A percentile compares a stretch with the other conserved stretches of the same genome.
phyloP scores from a whole-genome alignment of 2,797 vertebrate genomes.

The Antrozous pallidus region DNA sequence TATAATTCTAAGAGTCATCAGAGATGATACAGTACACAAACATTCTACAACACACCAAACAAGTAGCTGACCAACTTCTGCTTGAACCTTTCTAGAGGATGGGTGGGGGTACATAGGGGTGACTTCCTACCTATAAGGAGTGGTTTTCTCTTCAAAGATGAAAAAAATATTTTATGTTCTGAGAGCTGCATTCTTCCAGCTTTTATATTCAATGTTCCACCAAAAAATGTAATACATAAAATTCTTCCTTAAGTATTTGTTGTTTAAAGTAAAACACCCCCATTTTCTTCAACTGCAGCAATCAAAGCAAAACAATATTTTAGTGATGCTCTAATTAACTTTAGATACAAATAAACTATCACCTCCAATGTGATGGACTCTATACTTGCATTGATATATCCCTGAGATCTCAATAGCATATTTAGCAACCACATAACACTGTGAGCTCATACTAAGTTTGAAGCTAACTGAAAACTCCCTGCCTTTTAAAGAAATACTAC shows the following conservation, averaged over 20 bases:
- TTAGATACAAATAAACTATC: slow-evolving; percentile 18
- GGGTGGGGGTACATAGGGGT: neutral
- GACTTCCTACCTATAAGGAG: neutral
- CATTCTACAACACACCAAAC: neutral
- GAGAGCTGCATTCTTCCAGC: neutral
- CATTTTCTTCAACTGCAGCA: neutral
- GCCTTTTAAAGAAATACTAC: neutral
- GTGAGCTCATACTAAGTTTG: neutral
- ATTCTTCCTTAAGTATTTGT: neutral
- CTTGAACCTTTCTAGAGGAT: neutral
- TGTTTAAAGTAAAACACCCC: slow-evolving; percentile 15
- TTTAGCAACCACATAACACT: neutral
- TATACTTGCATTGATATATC: slow-evolving; percentile 18
- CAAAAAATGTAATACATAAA: slow-evolving; percentile 32
- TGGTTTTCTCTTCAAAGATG: neutral
- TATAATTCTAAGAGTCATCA: neutral
- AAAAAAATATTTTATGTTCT: neutral
- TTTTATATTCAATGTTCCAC: neutral
- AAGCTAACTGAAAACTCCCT: neutral
- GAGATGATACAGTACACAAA: neutral
- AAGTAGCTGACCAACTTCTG: neutral
- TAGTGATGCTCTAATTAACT: neutral
- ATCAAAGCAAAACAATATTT: neutral
- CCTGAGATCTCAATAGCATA: slow-evolving; percentile 13
- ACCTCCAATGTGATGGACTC: neutral